These are phyloP conservation scores for Trichonephila clavipes DNA, from an alignment of 1,140 invertebrate genomes.

Conservation along the genomic window DNA sequence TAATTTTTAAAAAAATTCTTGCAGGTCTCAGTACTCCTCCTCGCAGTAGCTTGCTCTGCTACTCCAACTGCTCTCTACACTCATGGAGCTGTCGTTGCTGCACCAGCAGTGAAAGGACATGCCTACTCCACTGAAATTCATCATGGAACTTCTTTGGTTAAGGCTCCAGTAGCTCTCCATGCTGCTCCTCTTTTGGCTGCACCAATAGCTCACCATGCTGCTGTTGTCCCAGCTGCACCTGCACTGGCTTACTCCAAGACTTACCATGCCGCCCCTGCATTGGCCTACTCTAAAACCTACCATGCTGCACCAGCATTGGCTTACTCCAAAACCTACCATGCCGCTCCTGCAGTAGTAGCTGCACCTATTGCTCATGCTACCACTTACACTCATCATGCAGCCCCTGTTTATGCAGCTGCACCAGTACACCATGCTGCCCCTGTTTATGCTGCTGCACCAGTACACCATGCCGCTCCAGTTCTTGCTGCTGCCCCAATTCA, in stretches of 20 bases:
- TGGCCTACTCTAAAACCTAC: background rate
- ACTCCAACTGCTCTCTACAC: background rate
- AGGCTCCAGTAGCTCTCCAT: background rate
- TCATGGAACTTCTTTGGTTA: slow-evolving; percentile 33
- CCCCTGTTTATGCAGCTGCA: background rate
- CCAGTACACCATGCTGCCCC: background rate
- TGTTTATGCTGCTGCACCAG: background rate
- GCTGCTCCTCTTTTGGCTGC: slow-evolving; percentile 9
- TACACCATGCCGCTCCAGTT: background rate
- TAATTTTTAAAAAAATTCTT: background rate
- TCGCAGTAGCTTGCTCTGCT: slow-evolving; percentile 27
- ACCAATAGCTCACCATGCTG: background rate
- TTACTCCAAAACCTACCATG: background rate
- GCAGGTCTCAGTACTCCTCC: slow-evolving; percentile 22
- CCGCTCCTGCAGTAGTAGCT: background rate
- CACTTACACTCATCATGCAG: background rate
- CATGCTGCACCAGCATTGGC: background rate
- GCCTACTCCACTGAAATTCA: slow-evolving; percentile 46
- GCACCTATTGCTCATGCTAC: background rate
- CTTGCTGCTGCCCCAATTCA: background rate
- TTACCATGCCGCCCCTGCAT: background rate
- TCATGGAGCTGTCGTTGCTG: background rate
- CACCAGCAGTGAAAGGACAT: slow-evolving; percentile 32
- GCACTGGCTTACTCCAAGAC: background rate
- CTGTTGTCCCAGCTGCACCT: background rate